Percentiles rank a stretch among this genome's conserved stretches.
Evolutionary conservation across 1,140 invertebrate species (phyloP).

Genomic region (Atopsyche davidsoni): DNA sequence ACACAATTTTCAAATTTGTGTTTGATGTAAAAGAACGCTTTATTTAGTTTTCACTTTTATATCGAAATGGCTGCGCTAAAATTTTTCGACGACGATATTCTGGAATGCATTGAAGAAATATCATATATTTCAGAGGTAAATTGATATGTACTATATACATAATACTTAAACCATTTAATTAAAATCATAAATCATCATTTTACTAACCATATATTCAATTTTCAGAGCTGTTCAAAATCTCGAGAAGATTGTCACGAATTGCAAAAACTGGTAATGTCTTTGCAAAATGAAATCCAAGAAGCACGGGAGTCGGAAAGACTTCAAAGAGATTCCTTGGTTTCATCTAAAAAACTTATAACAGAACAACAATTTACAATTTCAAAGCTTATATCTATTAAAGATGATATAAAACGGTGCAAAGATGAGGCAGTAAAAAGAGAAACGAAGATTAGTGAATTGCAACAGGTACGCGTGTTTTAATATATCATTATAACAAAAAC

Average conservation of each 20-base stretch:
- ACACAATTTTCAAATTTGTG: no score
- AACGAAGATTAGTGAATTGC: conserved; percentile 32
- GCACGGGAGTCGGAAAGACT: conserved; percentile 38
- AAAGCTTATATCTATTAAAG: conserved; percentile 41
- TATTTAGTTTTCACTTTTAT: conserved; percentile 1
- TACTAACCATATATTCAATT: not conserved
- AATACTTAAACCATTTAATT: no score
- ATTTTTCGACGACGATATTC: conserved; percentile 20
- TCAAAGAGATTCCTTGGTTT: conserved; percentile 38
- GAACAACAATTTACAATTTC: conserved; percentile 44
- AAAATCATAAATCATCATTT: no score
- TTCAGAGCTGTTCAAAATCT: conserved; percentile 12
- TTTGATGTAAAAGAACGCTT: no score
- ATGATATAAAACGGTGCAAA: conserved; percentile 39
- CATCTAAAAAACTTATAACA: conserved; percentile 42
- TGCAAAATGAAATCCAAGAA: conserved; percentile 26
- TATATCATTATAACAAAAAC: conserved; percentile 5
- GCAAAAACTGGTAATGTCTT: conserved; percentile 8
- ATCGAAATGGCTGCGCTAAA: not conserved
- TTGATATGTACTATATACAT: not conserved
- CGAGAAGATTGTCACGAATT: conserved; percentile 4
- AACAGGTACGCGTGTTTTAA: conserved; percentile 34
- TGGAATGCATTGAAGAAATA: conserved; percentile 12
- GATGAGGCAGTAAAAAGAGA: conserved; percentile 38
- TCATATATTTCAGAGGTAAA: conserved; percentile 12